Base-by-base conservation (phyloP, 2,888 invertebrate species). In the Sminthurinus aureus region DNA sequence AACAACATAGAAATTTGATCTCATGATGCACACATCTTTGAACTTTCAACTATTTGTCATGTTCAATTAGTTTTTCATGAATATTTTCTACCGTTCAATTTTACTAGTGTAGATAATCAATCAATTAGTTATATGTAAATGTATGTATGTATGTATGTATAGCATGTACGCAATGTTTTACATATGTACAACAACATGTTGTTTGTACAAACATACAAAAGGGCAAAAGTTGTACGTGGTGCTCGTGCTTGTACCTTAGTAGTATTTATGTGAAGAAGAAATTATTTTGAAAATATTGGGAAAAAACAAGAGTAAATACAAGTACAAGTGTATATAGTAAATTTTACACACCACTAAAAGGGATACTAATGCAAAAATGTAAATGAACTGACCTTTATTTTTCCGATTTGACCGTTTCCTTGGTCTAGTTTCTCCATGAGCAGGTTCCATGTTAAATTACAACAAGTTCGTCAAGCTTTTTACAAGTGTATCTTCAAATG, bases 391-490 rank as follows among this genome's bases (percentile, higher is more conserved):
- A 82, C 82, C 82, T 82, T 76, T 75, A 20, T 51, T 26, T 79
- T 83, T 83, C 52, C 79, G 20, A 74, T 79, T 79, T 69, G 79
- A 24, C 79, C 83, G 52, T 79, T 83, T 83, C 26, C 83, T 71
- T 13, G 83, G 83, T 77, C 83, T 76, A 6, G 79, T 83, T 74
- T 83, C 83, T 74, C 83, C 83, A 79, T 83, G 38, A 38, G 3
- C 38, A 83, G 83, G 73, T 26, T 83, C 83, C 83, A 83, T 83
- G 26, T 52, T 83, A 51, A 50, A 75, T 38, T 82, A 69, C 24
- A 38, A 6, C 6, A 38, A 38, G 38, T 6, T 22, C 73, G 50
- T 24, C 15, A 38, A 12, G 50, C 26, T 74, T 15, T 69, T 20
- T 69, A 38, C 38, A 38, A 38, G 38, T 38, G 66, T n/a, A n/a